Conservation (phyloP, 2,888 invertebrate genomes). For the Tachystola acroxantha region DNA sequence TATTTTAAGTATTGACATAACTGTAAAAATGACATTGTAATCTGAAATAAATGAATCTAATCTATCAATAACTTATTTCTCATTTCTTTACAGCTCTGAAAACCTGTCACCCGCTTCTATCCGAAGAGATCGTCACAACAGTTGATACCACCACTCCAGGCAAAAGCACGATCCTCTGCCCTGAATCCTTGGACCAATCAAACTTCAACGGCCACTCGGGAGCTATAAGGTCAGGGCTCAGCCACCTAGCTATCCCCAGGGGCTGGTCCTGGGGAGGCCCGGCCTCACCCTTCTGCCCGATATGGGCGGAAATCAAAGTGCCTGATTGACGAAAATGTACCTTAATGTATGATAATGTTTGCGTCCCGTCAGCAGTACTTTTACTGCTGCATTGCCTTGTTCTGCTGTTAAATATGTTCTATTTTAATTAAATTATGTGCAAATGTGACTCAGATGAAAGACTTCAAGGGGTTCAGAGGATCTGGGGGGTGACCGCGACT, state of each 20-base stretch:
- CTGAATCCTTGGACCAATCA: constrained; percentile 39
- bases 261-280: constrained; percentile 91
- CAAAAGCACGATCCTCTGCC: constrained; percentile 46
- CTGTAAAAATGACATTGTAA: no score
- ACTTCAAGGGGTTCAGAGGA: no score
- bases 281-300: constrained; percentile 85
- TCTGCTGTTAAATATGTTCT: constrained; percentile 26
- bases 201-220: constrained; percentile 76
- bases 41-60: no score
- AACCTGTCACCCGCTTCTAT: constrained; percentile 49
- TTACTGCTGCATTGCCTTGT: constrained; percentile 28
- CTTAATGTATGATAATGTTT: constrained; percentile 22
- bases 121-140: constrained; percentile 47
- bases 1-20: no score
- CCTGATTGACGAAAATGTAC: constrained; percentile 57
- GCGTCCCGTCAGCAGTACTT: constrained; percentile 14
- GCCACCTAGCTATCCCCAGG: constrained; percentile 88
- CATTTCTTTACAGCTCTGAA: constrained; percentile 44
- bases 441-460: not conserved
- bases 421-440: constrained; percentile 22
- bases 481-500: no score
- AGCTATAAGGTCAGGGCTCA: constrained; percentile 83
- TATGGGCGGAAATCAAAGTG: constrained; percentile 83
- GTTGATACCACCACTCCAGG: constrained; percentile 46
- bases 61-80: no score